Base-by-base conservation (phyloP, 2,888 invertebrate genomes). In the Latrodectus hesperus region DNA sequence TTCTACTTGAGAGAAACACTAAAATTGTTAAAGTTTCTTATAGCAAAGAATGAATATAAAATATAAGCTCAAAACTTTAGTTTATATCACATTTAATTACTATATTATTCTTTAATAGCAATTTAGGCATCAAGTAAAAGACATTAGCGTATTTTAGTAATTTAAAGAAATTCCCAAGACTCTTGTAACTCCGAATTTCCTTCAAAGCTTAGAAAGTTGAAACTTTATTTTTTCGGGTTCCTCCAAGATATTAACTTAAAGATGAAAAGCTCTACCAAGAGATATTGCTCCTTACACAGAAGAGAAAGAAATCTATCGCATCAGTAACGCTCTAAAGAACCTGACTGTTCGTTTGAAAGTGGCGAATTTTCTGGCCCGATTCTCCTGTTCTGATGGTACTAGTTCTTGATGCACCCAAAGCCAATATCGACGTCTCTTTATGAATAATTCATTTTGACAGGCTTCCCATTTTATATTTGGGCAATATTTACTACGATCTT, bases 391-490 rank as follows among this genome's bases (percentile, higher is more conserved):
- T 67, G 67, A 72, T 16, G 55, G 74, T 67, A 68, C 74, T 67
- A 74, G 74, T 67, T 49, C 17, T 55, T 60, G 79, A 73, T 67
- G 67, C 73, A 68, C 74, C 74, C 72, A 51, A n/a, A 38, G 72
- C 67, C 81, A 82, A 82, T 82, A 82, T 82, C 81, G 81, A 82
- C 81, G 81, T 72, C 79, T 22, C 52, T 82, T 60, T 73, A 74
- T 82, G 81, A 82, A 82, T 82, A 82, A 79, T 79, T 82, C 81
- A 82, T 82, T 74, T 68, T 60, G 60, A 65, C 53, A 16, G 17
- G 72, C 52, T 81, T 74, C 65, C 67, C 67, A 67, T 67, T 67
- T n/a, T 65, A 74, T 82, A 74, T 80, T 82, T 73, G 74, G 53
- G 67, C 73, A 82, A 82, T 82, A 82, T 82, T 82, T 82, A 82